Evolutionary conservation across 2,888 invertebrate genomes (phyloP).

Genomic region (Listrodromus nycthemerus): DNA sequence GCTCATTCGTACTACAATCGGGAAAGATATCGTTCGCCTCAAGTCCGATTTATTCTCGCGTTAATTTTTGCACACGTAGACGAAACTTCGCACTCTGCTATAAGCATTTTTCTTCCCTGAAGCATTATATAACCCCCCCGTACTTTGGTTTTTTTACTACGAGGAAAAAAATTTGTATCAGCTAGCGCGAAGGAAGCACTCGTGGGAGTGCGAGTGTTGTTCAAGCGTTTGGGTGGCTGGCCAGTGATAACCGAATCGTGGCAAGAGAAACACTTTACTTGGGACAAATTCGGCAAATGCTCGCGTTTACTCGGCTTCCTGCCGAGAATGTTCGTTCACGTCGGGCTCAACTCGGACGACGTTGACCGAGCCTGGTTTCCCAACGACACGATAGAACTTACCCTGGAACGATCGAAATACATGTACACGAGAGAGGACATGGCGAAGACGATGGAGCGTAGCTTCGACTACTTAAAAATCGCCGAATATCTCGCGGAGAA

Average conservation of each 20-base stretch:
- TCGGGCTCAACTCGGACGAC: slow-evolving; percentile 69
- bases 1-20: too few relatives aligned
- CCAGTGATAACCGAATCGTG: slow-evolving; percentile 67
- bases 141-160: background rate
- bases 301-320: slow-evolving; percentile 69
- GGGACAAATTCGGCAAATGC: slow-evolving; percentile 70
- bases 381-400: slow-evolving; percentile 69
- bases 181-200: slow-evolving; percentile 62
- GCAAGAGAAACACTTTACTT: slow-evolving; percentile 67
- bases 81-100: too few relatives aligned
- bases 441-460: slow-evolving; percentile 44
- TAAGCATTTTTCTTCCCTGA: too few relatives aligned
- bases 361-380: slow-evolving; percentile 64
- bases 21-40: too few relatives aligned
- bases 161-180: slow-evolving; percentile 23
- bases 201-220: slow-evolving; percentile 61
- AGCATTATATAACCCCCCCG: too few relatives aligned
- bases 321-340: slow-evolving; percentile 70
- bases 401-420: slow-evolving; percentile 65
- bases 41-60: too few relatives aligned
- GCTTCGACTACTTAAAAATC: slow-evolving; percentile 59
- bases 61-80: too few relatives aligned
- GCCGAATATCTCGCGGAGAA: slow-evolving; percentile 54
- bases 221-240: slow-evolving; percentile 69
- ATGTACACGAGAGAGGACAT: slow-evolving; percentile 46